Evolutionary conservation across 2,888 invertebrate species (phyloP), one percentile per base, ranked within the genome.

Genomic region (Nomada ferruginata): DNA sequence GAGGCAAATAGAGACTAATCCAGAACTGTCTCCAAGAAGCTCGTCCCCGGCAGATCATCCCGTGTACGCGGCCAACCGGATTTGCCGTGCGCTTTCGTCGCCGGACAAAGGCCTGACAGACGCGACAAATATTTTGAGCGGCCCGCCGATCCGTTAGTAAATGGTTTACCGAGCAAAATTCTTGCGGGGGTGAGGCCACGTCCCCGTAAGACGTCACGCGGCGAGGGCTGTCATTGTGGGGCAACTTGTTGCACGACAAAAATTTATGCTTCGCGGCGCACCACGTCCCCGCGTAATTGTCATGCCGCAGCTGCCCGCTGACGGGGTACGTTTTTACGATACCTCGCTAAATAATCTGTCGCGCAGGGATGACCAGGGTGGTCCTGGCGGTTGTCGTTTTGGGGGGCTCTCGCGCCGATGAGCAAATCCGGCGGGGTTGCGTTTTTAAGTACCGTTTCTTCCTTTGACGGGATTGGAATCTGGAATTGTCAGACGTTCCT

Each of bases 61-160:
- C 26, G 52, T 59, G 36, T 64, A 10, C 70, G 64, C 10, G 53
- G 60, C 50, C 86, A 64, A 79, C 64, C 73, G 85, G 85, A 85
- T 85, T 87, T 85, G 52, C 57, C 71, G 74, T 55, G 83, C 65
- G 73, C 65, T 68, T 47, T 79, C 79, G 64, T 29, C 11, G 57
- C 26, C 66, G 70, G 26, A 85, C 79, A 79, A 85, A 79, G 88
- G 71, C 66, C 85, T 85, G 86, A 86, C 87, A 84, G 89, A 89
- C 87, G 89, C 90, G 93, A 87, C 89, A 89, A 93, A 93, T 93
- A 93, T 93, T 93, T 93, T 93, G 93, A 92, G 91, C 90, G 90
- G 87, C 90, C 84, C 91, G 80, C 60, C 91, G 91, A 91, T 90
- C 89, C 93, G 92, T 91, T 83, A 93, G 89, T 93, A 93, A 93